phyloP scores from a whole-genome alignment of 1,140 invertebrate genomes.

The Drosophila kurseongensis region DNA sequence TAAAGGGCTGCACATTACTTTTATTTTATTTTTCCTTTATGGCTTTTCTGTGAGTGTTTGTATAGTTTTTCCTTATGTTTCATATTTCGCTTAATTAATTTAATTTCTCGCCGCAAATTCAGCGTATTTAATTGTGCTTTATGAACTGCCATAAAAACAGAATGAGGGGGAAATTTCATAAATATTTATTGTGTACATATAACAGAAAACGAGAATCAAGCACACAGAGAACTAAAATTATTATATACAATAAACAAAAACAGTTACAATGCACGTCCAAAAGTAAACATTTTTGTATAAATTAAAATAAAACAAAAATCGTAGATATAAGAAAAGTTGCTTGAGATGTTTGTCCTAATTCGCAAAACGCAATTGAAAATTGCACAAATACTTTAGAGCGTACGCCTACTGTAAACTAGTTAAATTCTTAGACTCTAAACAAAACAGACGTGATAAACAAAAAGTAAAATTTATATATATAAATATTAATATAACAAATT shows the following conservation, averaged over 20 bases:
- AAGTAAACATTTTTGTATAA: slow-evolving; percentile 50
- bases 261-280: slow-evolving; percentile 74
- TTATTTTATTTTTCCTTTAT: slow-evolving; percentile 68
- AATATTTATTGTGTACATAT: slow-evolving; percentile 74
- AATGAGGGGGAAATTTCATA: slow-evolving; percentile 57
- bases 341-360: slow-evolving; percentile 63
- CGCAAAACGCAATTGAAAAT: slow-evolving; percentile 69
- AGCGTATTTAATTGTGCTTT: slow-evolving; percentile 75
- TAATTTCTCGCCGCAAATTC: slow-evolving; percentile 72
- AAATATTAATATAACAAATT: slow-evolving; percentile 39
- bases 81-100: slow-evolving; percentile 78
- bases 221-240: slow-evolving; percentile 75
- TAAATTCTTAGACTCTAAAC: slow-evolving; percentile 82
- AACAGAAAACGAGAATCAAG: slow-evolving; percentile 49
- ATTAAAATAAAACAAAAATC: slow-evolving; percentile 18
- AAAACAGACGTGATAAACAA: slow-evolving; percentile 82
- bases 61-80: slow-evolving; percentile 52
- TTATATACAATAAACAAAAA: slow-evolving; percentile 52
- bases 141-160: slow-evolving; percentile 79
- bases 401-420: slow-evolving; percentile 73
- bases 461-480: slow-evolving; percentile 49
- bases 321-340: slow-evolving; percentile 24
- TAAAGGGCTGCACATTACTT: slow-evolving; percentile 78
- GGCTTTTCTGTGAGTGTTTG: slow-evolving; percentile 53
- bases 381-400: slow-evolving; percentile 66